Evolutionary conservation across 1,140 invertebrate genomes (phyloP).

Genomic region (Xylocopa sonorina): DNA sequence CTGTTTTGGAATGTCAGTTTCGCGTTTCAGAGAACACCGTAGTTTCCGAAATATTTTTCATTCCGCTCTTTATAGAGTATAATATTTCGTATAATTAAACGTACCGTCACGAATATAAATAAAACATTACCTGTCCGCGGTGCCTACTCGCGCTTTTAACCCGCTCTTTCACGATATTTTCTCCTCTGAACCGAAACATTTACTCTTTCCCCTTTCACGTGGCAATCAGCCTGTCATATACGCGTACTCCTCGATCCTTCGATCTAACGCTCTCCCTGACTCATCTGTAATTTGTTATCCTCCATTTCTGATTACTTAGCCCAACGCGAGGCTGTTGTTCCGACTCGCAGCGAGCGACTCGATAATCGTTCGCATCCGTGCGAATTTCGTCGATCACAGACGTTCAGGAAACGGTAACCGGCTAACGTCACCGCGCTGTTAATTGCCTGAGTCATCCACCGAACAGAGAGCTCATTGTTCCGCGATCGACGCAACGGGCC

Average conservation of each 20-base stretch:
- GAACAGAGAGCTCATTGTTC: slow-evolving; percentile 41
- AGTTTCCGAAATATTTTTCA: too few relatives aligned
- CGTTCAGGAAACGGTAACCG: slow-evolving; percentile 23
- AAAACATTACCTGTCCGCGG: not conserved
- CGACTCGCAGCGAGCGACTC: not conserved
- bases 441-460: slow-evolving; percentile 36
- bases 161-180: not conserved
- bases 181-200: not conserved
- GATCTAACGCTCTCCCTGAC: not conserved
- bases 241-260: not conserved
- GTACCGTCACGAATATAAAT: not conserved
- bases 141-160: not conserved
- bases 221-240: not conserved
- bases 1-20: not conserved
- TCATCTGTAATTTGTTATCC: not conserved
- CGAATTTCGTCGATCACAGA: not conserved
- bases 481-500: slow-evolving; percentile 32
- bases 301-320: not conserved
- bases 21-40: not conserved
- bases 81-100: not conserved
- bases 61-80: too few relatives aligned
- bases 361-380: not conserved
- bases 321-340: not conserved
- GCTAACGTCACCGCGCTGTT: not conserved
- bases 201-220: not conserved